Evolutionary conservation across 1,140 invertebrate genomes (phyloP), one percentile per base, ranked within the genome.

Genomic region (Archegozetes longisetosus): DNA sequence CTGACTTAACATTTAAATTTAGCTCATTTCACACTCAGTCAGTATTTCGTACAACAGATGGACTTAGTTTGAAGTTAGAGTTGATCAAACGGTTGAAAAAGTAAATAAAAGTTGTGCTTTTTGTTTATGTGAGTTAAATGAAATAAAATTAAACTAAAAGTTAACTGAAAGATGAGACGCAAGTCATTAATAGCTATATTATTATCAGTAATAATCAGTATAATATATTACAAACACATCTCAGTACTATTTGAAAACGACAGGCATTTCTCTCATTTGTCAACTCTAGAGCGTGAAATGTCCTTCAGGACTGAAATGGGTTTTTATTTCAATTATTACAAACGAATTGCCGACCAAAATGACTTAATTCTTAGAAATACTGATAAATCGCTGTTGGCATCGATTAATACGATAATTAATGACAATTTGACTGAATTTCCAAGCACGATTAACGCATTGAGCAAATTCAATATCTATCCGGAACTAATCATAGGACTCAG

Each of bases 321-420:
- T 2, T 78, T 90, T 66, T 90, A 90, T 70, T 90, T 88, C 70
- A 88, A 84, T 0, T 90, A 86, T 68, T 91, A 82, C 70, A 90
- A 91, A 70, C 82, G 79, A 0, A 74, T 91, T 22, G 80, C 84
- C 0, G 77, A 83, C 64, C 78, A 85, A 52, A 13, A 23, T 25
- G 50, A 52, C 20, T 2, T 14, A 1, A 4, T 53, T 27, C 25
- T 2, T 26, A 9, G 52, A 53, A 53, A 9, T 9, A 20, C 49
- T 24, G 49, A 9, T 22, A 24, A 24, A 20, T 12, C 9, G 6
- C 4, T 20, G 4, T 4, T 4, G 4, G 23, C 17, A 4, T 17
- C 27, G 6, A 6, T 2, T 27, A 60, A 77, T 13, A 72, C 75
- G 57, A 74, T 90, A 12, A 80, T 80, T 68, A 75, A 79, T 61